Conservation (phyloP, 2,113 vertebrate species). For the Anser brachyrhynchus region DNA sequence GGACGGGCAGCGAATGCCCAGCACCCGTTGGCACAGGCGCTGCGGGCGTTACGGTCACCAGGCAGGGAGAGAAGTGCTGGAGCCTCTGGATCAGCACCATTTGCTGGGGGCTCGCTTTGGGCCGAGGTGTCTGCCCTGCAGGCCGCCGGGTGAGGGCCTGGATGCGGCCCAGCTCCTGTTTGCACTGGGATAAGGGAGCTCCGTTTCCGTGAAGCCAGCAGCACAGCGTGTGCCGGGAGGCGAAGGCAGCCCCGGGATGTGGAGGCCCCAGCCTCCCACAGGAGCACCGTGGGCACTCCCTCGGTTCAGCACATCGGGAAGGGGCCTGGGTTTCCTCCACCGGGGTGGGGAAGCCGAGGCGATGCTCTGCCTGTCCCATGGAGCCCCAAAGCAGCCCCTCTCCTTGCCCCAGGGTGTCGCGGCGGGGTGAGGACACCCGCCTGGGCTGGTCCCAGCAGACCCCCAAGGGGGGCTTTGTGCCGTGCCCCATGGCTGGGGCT, state of each 20-base stretch:
- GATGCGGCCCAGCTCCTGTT: slow-evolving; percentile 9
- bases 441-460: neutral
- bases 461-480: neutral
- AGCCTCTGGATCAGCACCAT: neutral
- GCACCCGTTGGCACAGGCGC: neutral
- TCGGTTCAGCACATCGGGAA: neutral
- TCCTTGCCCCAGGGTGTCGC: no score
- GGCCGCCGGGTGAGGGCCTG: neutral
- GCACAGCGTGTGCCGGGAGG: neutral
- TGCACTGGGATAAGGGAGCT: neutral
- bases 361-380: no score
- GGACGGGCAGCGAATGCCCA: neutral
- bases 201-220: slow-evolving; percentile 4
- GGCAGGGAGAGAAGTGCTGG: neutral
- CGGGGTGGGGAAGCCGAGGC: no score
- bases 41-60: neutral
- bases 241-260: neutral
- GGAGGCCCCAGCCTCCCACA: neutral
- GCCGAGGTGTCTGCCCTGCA: neutral
- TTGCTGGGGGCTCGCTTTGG: neutral
- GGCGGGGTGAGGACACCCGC: neutral
- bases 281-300: neutral
- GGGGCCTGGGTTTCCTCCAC: neutral
- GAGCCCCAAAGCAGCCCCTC: no score
- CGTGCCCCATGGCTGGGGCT: neutral